Evolutionary conservation across 2,888 invertebrate genomes (phyloP).

Genomic region (Pinctada fucata): DNA sequence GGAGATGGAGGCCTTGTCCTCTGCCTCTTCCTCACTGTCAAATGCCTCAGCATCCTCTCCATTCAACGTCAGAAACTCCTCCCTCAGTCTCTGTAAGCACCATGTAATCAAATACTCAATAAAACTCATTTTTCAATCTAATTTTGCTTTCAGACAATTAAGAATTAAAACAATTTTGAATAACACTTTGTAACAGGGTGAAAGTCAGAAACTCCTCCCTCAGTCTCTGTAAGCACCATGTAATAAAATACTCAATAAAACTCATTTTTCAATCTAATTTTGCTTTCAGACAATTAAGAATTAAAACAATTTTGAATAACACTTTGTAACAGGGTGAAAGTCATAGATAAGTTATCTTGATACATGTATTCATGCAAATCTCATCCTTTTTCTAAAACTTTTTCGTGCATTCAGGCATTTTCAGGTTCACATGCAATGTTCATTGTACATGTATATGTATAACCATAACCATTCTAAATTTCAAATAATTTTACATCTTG

Average conservation of each 20-base stretch:
- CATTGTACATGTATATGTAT: neutral
- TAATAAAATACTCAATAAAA: too few relatives aligned
- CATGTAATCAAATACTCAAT: neutral
- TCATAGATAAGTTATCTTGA: conserved; percentile 41
- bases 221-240: conserved; percentile 51
- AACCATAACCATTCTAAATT: too few relatives aligned
- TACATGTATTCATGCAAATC: neutral
- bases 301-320: too few relatives aligned
- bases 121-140: too few relatives aligned
- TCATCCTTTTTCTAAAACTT: neutral
- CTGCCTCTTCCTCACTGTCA: conserved; percentile 62
- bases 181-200: too few relatives aligned
- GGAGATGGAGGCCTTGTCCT: conserved; percentile 60
- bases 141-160: too few relatives aligned
- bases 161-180: too few relatives aligned
- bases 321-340: too few relatives aligned
- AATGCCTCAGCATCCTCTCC: conserved; percentile 65
- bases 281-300: too few relatives aligned
- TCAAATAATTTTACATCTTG: too few relatives aligned
- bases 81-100: conserved; percentile 57
- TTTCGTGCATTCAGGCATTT: neutral
- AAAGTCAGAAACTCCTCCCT: conserved; percentile 66
- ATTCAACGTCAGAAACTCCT: conserved; percentile 66
- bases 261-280: too few relatives aligned
- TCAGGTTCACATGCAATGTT: neutral